These are phyloP conservation scores for Ernsta delagoae DNA, from an alignment of 2,888 invertebrate genomes.

Conservation along the genomic window DNA sequence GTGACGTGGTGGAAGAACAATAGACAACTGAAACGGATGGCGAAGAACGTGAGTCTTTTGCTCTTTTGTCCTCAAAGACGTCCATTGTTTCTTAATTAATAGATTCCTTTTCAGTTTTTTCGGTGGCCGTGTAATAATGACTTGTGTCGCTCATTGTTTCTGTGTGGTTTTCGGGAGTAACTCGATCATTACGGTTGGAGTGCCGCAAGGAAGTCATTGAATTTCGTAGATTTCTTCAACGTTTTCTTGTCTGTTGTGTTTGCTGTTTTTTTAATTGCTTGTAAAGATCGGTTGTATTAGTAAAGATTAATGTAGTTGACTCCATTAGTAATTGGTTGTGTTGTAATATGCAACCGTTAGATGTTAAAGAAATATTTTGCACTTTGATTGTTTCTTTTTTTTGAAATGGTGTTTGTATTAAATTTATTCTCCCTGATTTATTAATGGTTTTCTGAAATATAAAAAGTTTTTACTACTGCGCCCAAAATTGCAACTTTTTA, in stretches of 20 bases:
- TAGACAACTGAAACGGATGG: constrained; percentile 90
- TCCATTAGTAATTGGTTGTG: too few species aligned
- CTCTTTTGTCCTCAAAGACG: constrained; percentile 52
- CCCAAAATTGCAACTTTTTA: too few species aligned
- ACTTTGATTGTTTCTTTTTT: too few species aligned
- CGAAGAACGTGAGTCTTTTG: constrained; percentile 88
- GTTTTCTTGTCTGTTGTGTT: constrained; percentile 29
- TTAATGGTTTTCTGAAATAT: too few species aligned
- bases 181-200: constrained; percentile 22
- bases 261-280: constrained; percentile 32
- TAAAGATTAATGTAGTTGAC: too few species aligned
- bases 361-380: too few species aligned
- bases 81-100: constrained; percentile 68
- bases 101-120: constrained; percentile 63
- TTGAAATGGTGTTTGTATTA: too few species aligned
- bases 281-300: too few species aligned
- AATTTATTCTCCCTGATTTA: too few species aligned
- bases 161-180: constrained; percentile 36
- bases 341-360: too few species aligned
- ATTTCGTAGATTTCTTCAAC: constrained; percentile 30
- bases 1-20: constrained; percentile 96
- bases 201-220: constrained; percentile 35
- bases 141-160: constrained; percentile 47
- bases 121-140: constrained; percentile 45
- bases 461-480: too few species aligned